phyloP scores from a whole-genome alignment of 2,888 invertebrate genomes.

The Bedellia somnulentella region DNA sequence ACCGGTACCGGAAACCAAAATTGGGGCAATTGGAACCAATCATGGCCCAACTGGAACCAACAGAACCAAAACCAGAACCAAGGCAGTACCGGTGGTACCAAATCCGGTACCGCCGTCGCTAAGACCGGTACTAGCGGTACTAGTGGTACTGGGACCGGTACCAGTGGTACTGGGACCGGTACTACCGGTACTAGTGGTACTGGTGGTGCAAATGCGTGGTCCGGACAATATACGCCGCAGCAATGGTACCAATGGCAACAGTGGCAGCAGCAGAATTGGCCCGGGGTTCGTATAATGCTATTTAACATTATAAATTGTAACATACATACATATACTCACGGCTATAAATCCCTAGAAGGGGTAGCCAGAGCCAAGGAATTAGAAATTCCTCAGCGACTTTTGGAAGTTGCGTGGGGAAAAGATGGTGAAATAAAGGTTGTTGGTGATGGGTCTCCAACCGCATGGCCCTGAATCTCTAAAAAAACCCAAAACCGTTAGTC shows the following conservation, averaged over 20 bases:
- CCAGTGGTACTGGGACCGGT: constrained; percentile 4
- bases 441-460: no score
- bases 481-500: no score
- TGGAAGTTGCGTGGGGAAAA: no score
- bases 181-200: constrained; percentile 7
- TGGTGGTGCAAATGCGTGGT: constrained; percentile 18
- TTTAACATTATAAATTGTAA: no score
- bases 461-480: no score
- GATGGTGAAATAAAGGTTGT: no score
- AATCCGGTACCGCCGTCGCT: constrained; percentile 5
- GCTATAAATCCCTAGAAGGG: no score
- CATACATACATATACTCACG: no score
- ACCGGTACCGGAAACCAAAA: constrained; percentile 16
- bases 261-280: constrained; percentile 52
- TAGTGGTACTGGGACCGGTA: constrained; percentile 12
- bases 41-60: background rate
- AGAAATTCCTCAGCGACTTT: no score
- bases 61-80: no score
- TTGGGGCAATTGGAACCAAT: constrained; percentile 11
- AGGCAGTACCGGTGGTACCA: no score
- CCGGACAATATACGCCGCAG: constrained; percentile 32
- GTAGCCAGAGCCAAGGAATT: no score
- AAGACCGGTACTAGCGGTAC: constrained; percentile 7
- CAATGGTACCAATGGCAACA: constrained; percentile 57
- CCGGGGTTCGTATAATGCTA: constrained; percentile 29